Evolutionary conservation across 1,140 invertebrate species (phyloP), one percentile per base, ranked within the genome.

Genomic region (Drosophila pandora): DNA sequence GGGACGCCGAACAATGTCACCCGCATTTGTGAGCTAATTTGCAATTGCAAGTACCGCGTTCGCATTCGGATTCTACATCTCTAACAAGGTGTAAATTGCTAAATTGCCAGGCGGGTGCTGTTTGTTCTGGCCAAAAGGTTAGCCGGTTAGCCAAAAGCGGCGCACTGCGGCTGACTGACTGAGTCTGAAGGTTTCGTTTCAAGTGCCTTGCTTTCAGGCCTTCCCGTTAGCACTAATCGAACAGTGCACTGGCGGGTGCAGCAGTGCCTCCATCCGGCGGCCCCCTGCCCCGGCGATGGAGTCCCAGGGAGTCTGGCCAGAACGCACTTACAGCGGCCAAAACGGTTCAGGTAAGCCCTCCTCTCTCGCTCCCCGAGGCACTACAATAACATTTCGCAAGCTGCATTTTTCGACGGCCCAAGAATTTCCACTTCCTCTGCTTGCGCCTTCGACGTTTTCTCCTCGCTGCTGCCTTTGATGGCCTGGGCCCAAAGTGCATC

Each of bases 81-180:
- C 80, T 83, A 83, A 83, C 80, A 76, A 83, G 80, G 80, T 83
- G 80, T 48, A 83, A 83, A 79, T 79, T 81, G 71, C 48, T 55
- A 83, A 83, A 79, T 79, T 81, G 71, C 52, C 64, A 84, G 71
- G 80, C 80, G 80, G 80, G 70, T 79, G 65, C 55, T 59, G 53
- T 60, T 54, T 70, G 72, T 70, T 64, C 52, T 54, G 32, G 52
- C 56, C 74, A 56, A 79, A 76, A 83, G 80, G 80, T 79, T 60
- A 83, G 49, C 80, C 61, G 75, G 76, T 79, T 76, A 55, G 28
- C 70, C 70, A 73, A 73, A 73, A 50, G 22, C n/a, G 69, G 69
- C 52, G 23, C 50, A 39, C 45, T 28, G 48, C 25, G 12, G 22
- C 12, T 50, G 39, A 47, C 17, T 17, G 17, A 17, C 17, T 8